These are phyloP conservation scores for Thalassophryne amazonica DNA, from an alignment of 2,797 vertebrate species.

Conservation along the genomic window DNA sequence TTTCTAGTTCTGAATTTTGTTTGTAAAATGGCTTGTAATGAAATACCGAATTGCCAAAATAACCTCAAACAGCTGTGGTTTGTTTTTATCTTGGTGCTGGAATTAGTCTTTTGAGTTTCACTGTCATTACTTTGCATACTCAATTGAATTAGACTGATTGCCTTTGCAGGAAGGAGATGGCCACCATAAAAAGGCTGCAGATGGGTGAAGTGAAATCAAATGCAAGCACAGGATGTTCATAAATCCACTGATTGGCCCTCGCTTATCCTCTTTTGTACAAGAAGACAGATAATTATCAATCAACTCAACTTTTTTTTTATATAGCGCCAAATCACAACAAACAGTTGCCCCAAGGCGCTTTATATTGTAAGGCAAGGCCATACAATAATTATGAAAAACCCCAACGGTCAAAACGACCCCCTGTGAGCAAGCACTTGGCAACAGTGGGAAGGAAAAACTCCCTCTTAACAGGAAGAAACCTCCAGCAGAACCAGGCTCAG, in stretches of 20 bases:
- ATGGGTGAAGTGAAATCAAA: constrained; percentile 62
- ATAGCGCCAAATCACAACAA: no score
- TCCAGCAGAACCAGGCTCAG: no score
- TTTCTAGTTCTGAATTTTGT: no score
- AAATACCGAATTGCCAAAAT: constrained; percentile 27
- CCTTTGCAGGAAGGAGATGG: constrained; percentile 60
- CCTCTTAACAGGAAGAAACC: no score
- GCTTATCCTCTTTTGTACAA: constrained; percentile 41
- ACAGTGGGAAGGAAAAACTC: no score
- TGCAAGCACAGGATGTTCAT: constrained; percentile 54
- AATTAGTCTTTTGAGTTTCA: constrained; percentile 57
- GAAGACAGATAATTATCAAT: no score
- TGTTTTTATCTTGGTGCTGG: constrained; percentile 52
- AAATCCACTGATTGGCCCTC: constrained; percentile 48
- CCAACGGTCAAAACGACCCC: no score
- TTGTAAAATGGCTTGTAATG: constrained; percentile 12
- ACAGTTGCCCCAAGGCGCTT: no score
- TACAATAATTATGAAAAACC: no score
- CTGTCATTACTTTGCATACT: constrained; percentile 63
- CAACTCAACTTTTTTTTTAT: no score
- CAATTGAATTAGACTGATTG: constrained; percentile 69
- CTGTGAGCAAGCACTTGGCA: no score
- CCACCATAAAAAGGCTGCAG: constrained; percentile 60
- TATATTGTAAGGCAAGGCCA: no score
- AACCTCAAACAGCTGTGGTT: constrained; percentile 39